Percentiles rank a stretch among this genome's conserved stretches.
These are phyloP conservation scores for Enteromius fasciolatus DNA, from an alignment of 2,797 vertebrate species.

Conservation along the genomic window DNA sequence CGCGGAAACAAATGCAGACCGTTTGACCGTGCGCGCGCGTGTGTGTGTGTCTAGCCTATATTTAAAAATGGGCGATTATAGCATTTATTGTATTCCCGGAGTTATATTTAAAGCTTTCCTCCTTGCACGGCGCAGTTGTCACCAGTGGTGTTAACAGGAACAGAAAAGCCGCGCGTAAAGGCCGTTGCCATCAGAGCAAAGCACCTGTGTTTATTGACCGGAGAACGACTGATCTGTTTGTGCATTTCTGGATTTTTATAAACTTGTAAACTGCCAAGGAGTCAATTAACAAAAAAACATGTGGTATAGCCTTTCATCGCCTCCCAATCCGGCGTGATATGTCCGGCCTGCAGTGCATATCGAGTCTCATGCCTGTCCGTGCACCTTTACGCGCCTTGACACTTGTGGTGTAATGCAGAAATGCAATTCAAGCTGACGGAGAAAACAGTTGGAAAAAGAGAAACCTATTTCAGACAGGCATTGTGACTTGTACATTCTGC, in stretches of 20 bases:
- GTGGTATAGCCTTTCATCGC: slow-evolving; percentile 58
- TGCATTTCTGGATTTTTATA: slow-evolving; percentile 55
- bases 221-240: slow-evolving; percentile 51
- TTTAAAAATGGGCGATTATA: not conserved
- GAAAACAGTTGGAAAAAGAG: slow-evolving; percentile 40
- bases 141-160: slow-evolving; percentile 6
- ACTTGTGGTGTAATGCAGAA: slow-evolving; percentile 60
- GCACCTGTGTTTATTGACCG: slow-evolving; percentile 51
- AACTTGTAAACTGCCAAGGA: slow-evolving; percentile 62
- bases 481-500: not conserved
- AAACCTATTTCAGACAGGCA: slow-evolving; percentile 17
- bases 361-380: slow-evolving; percentile 50
- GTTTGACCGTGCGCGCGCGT: not conserved
- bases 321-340: slow-evolving; percentile 40
- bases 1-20: not conserved
- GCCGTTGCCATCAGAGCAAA: not conserved
- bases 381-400: slow-evolving; percentile 51
- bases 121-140: slow-evolving; percentile 1
- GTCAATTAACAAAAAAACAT: slow-evolving; percentile 64
- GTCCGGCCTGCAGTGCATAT: slow-evolving; percentile 55
- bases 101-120: not conserved
- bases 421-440: slow-evolving; percentile 52
- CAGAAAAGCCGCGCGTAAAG: slow-evolving; percentile 21
- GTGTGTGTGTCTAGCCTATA: too few species aligned
- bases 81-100: not conserved